phyloP scores from a whole-genome alignment of 2,113 vertebrate genomes.

The Vidua chalybeata region DNA sequence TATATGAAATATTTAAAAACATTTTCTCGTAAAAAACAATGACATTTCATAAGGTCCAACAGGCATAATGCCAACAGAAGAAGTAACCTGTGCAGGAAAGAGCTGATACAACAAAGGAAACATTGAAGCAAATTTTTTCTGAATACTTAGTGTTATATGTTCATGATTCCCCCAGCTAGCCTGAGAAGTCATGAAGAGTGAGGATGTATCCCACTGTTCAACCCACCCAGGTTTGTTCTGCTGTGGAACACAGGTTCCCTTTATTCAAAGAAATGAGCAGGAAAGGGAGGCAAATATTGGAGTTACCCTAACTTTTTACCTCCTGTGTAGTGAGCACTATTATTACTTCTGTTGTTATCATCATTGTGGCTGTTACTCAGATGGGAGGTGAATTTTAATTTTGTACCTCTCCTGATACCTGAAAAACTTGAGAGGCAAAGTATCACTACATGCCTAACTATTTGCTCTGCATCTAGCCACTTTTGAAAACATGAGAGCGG shows the following conservation, averaged over 20 bases:
- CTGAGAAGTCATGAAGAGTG: neutral
- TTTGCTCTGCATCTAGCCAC: neutral
- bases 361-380: neutral
- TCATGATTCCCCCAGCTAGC: neutral
- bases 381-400: neutral
- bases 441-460: neutral
- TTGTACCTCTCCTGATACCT: neutral
- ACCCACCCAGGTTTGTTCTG: neutral
- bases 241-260: neutral
- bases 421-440: neutral
- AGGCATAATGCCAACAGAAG: neutral
- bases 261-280: neutral
- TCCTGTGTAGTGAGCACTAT: neutral
- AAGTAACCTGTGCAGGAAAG: neutral
- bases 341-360: neutral
- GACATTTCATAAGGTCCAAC: neutral
- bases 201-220: neutral
- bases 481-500: neutral
- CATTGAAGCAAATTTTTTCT: neutral
- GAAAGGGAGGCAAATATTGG: neutral
- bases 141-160: neutral
- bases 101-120: neutral
- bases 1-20: neutral
- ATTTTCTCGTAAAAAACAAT: neutral
- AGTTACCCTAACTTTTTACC: neutral